These are phyloP conservation scores for Gari tellinella DNA, from an alignment of 2,888 invertebrate species.

Conservation along the genomic window DNA sequence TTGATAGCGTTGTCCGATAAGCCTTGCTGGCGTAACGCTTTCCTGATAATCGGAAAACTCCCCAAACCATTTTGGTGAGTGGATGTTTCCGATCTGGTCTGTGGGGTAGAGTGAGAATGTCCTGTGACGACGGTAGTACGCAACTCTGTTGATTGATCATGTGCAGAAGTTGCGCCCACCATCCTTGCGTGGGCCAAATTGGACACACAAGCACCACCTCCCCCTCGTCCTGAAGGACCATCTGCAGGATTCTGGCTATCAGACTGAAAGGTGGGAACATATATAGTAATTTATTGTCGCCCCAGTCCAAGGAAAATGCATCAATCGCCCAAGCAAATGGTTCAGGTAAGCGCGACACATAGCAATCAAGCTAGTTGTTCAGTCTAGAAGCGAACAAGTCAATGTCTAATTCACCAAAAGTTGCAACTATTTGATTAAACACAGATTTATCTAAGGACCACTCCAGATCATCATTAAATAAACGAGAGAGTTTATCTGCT, in stretches of 20 bases:
- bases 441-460: conserved; percentile 28
- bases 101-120: conserved; percentile 17
- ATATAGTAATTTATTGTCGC: conserved; percentile 6
- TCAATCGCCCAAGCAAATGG: conserved; percentile 32
- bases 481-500: conserved; percentile 40
- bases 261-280: no score
- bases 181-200: conserved; percentile 28
- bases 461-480: conserved; percentile 45
- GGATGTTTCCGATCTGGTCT: no score
- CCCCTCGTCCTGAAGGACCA: conserved; percentile 11
- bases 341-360: conserved; percentile 41
- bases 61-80: conserved; percentile 7
- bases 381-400: conserved; percentile 34
- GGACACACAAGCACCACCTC: conserved; percentile 22
- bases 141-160: background rate
- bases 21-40: conserved; percentile 6
- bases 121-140: conserved; percentile 9
- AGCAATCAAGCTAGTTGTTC: conserved; percentile 31
- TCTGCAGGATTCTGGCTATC: no score
- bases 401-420: conserved; percentile 2
- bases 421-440: conserved; percentile 7
- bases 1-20: conserved; percentile 1
- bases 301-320: conserved; percentile 40
- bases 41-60: conserved; percentile 32
- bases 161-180: conserved; percentile 19